Percentiles rank a stretch among this genome's conserved stretches.
Evolutionary conservation across 2,113 vertebrate genomes (phyloP).

Genomic region (Megatriorchis doriae): DNA sequence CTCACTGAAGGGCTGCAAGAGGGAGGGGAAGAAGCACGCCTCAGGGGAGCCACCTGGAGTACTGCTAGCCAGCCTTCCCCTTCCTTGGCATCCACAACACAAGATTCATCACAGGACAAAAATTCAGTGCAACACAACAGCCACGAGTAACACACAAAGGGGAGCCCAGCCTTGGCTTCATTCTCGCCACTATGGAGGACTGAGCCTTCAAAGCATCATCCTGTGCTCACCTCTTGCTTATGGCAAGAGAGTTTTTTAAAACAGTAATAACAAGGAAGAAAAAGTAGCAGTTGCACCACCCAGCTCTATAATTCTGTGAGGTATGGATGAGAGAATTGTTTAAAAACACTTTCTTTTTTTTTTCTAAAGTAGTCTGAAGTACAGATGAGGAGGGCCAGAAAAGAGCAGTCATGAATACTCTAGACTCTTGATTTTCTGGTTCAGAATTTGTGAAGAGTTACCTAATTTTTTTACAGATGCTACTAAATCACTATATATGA

Average conservation of each 20-base stretch:
- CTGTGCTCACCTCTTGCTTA: background rate
- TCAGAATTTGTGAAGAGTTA: background rate
- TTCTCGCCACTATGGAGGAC: fast-evolving
- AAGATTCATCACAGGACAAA: background rate
- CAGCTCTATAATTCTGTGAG: background rate
- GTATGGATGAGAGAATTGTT: background rate
- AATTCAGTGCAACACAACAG: background rate
- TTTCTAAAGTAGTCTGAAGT: fast-evolving
- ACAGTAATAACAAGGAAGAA: background rate
- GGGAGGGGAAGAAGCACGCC: fast-evolving
- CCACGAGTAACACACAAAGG: fast-evolving
- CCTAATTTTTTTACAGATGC: background rate
- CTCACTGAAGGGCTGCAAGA: background rate
- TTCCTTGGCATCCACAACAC: background rate
- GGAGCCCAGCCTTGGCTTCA: background rate
- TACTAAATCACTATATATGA: background rate
- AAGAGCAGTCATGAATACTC: background rate
- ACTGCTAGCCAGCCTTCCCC: background rate
- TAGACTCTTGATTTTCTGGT: background rate
- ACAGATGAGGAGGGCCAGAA: background rate
- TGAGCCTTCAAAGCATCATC: fast-evolving
- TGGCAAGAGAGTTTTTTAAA: background rate
- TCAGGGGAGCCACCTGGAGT: background rate
- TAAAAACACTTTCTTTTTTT: background rate
- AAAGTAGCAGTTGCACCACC: background rate